Evolutionary conservation across 92 coral and sea anemone species (phyloP).

Genomic region (Palythoa grandis): DNA sequence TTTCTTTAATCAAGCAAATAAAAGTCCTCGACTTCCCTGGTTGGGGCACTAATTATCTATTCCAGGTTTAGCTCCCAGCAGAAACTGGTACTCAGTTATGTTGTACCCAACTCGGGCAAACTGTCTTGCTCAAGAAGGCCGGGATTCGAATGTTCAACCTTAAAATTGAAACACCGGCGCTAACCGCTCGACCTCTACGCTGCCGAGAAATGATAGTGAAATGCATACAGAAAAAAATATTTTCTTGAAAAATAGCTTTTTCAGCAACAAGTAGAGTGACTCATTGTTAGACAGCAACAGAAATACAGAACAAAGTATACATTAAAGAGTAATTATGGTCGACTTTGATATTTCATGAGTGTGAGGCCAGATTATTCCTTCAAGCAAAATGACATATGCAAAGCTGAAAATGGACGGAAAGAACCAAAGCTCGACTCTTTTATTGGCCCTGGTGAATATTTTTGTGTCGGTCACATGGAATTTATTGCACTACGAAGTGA

Average conservation of each 20-base stretch:
- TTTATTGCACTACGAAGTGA: neutral
- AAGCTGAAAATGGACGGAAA: neutral
- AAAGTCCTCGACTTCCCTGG: neutral
- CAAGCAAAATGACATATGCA: neutral
- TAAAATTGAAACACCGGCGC: neutral
- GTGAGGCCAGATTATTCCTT: neutral
- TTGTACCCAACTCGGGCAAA: neutral
- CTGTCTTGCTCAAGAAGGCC: neutral
- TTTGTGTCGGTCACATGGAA: conserved; percentile 4
- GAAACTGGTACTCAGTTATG: neutral
- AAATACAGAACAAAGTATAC: neutral
- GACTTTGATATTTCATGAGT: neutral
- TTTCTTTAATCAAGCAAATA: neutral
- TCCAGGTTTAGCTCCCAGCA: neutral
- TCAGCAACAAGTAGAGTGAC: neutral
- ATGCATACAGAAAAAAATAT: neutral
- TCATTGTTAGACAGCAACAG: neutral
- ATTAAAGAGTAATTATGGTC: neutral
- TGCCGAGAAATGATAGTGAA: neutral
- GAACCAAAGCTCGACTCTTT: neutral
- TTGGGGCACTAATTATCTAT: neutral
- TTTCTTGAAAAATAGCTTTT: neutral
- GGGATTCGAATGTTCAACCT: no score
- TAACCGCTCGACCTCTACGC: neutral
- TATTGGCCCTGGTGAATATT: neutral